Conservation (phyloP, 2,113 vertebrate genomes). For the Felis chaus region DNA sequence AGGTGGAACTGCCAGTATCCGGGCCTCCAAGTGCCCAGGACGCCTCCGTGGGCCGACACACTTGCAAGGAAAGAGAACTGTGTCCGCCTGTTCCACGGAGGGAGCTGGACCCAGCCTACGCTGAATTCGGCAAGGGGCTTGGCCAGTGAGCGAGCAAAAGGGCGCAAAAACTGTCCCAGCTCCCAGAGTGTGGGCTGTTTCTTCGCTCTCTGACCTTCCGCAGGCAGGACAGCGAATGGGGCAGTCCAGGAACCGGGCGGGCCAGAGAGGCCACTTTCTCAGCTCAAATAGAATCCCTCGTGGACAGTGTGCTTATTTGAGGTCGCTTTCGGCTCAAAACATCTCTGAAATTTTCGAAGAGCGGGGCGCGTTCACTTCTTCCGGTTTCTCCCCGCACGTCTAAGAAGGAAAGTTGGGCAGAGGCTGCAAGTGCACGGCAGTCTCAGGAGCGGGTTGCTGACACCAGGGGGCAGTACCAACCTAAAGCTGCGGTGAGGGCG, state of each 20-base stretch:
- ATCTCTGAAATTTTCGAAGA: neutral
- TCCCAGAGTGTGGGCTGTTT: neutral
- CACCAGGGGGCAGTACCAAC: constrained; percentile 67
- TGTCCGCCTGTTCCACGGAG: neutral
- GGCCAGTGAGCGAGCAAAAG: neutral
- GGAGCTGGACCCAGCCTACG: neutral
- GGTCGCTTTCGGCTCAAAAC: neutral
- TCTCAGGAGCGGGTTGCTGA: neutral
- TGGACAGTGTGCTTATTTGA: neutral
- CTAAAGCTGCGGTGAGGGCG: neutral
- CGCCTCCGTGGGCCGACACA: neutral
- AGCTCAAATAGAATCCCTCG: neutral
- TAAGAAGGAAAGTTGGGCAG: neutral
- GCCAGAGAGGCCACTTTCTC: neutral
- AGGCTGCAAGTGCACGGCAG: neutral
- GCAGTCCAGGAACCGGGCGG: neutral
- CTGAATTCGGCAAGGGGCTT: neutral
- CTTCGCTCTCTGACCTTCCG: neutral
- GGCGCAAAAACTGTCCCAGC: too few relatives aligned
- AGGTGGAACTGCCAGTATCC: neutral
- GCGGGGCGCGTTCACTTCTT: neutral
- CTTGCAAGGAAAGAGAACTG: neutral
- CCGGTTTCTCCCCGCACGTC: neutral
- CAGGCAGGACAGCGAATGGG: neutral
- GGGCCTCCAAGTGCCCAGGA: neutral